Evolutionary conservation across 2,797 vertebrate genomes (phyloP).

Genomic region (Denticeps clupeoides): DNA sequence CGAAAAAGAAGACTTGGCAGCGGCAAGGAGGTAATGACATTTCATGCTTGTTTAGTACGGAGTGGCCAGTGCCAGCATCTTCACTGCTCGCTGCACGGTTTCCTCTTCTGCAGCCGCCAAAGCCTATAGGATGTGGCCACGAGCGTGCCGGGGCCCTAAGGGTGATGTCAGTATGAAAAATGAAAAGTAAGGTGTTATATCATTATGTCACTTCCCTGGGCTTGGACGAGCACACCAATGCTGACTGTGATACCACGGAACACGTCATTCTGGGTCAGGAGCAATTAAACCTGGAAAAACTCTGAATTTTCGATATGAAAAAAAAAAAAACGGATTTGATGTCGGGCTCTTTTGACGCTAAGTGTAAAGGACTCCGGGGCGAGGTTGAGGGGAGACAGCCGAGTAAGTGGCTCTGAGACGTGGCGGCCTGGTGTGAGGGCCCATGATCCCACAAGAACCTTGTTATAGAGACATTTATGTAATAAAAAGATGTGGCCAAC

Average conservation of each 20-base stretch:
- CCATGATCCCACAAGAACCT: slow-evolving; percentile 48
- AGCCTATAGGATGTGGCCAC: slow-evolving; percentile 7
- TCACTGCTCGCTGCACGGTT: neutral
- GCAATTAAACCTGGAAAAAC: slow-evolving; percentile 14
- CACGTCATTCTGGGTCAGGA: slow-evolving; percentile 12
- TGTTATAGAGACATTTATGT: slow-evolving; percentile 69
- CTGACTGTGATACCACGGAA: slow-evolving; percentile 29
- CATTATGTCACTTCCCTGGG: slow-evolving; percentile 14
- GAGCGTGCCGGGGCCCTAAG: slow-evolving; percentile 15
- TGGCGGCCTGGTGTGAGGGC: slow-evolving; percentile 30
- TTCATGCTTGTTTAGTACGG: no score
- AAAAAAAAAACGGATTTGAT: slow-evolving; percentile 22
- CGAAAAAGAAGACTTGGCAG: no score
- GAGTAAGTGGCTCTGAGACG: slow-evolving; percentile 28
- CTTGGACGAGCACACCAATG: slow-evolving; percentile 20
- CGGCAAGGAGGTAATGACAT: no score
- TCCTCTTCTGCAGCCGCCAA: slow-evolving; percentile 5
- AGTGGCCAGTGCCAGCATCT: neutral
- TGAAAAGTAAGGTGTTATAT: slow-evolving; percentile 20
- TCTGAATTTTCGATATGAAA: slow-evolving; percentile 20
- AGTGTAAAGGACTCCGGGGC: slow-evolving; percentile 43
- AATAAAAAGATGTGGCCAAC: slow-evolving; percentile 74
- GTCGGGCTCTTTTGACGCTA: slow-evolving; percentile 34
- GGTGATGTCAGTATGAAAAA: slow-evolving; percentile 14
- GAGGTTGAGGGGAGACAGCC: slow-evolving; percentile 22